These are phyloP conservation scores for Ophioninae sp. DNA, from an alignment of 2,888 invertebrate species.

Conservation along the genomic window DNA sequence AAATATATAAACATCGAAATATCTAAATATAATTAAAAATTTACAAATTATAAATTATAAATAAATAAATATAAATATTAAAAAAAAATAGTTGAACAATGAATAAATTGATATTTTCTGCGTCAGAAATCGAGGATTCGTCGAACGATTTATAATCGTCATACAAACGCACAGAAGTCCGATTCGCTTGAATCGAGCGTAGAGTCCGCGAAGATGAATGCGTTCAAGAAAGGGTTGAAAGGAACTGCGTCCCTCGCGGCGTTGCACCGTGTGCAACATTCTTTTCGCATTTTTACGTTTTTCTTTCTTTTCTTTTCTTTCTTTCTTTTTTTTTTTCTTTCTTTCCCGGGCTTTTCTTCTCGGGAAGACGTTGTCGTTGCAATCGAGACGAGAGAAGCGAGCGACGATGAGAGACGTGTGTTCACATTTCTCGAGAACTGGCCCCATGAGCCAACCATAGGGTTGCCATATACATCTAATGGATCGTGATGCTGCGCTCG, in stretches of 20 bases:
- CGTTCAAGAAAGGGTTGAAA: constrained; percentile 11
- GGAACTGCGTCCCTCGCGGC: neutral
- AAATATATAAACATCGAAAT: too few relatives aligned
- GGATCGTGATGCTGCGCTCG: constrained; percentile 56
- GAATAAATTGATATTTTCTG: too few relatives aligned
- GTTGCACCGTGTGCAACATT: constrained; percentile 13
- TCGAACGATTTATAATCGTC: constrained; percentile 2
- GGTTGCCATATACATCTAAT: constrained; percentile 57
- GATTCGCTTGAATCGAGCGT: constrained; percentile 49
- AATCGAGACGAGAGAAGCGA: constrained; percentile 40
- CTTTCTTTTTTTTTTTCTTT: constrained; percentile 13
- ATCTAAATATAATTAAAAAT: too few relatives aligned
- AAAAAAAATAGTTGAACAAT: too few relatives aligned
- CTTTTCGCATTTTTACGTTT: neutral
- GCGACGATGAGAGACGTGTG: constrained; percentile 58
- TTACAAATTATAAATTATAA: too few relatives aligned
- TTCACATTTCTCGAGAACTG: constrained; percentile 71
- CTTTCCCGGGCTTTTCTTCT: constrained; percentile 6
- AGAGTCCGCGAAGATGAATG: constrained; percentile 5
- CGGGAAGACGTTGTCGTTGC: constrained; percentile 16
- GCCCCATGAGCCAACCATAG: constrained; percentile 50
- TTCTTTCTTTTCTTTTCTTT: constrained; percentile 15
- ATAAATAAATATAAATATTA: too few relatives aligned
- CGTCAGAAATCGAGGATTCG: neutral
- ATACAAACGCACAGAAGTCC: constrained; percentile 33